Percentiles rank a stretch among this genome's conserved stretches.
Evolutionary conservation across 2,888 invertebrate genomes (phyloP).

Genomic region (Metacarcinus magister): DNA sequence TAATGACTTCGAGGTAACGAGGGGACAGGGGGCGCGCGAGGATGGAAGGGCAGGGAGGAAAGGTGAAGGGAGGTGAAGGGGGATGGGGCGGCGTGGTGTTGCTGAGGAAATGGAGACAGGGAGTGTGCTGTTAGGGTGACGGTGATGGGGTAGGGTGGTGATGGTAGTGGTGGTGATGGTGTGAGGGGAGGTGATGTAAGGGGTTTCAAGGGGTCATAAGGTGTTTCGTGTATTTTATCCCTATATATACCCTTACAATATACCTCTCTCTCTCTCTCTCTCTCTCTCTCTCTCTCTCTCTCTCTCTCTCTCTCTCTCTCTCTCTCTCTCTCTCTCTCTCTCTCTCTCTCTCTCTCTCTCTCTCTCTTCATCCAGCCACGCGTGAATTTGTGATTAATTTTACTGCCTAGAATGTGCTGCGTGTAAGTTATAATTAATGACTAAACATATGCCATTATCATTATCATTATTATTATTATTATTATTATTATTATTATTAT

Average conservation of each 20-base stretch:
- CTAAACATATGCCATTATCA: too few species aligned
- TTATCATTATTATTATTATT: too few species aligned
- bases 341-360: not conserved
- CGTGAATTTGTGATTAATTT: not conserved
- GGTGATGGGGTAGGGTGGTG: not conserved
- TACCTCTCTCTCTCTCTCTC: too few species aligned
- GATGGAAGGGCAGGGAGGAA: not conserved
- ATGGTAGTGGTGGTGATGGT: not conserved
- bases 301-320: not conserved
- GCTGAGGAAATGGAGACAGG: not conserved
- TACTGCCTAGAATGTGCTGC: too few species aligned
- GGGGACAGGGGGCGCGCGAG: not conserved
- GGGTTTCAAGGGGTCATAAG: too few species aligned
- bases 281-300: too few species aligned
- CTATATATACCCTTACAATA: too few species aligned
- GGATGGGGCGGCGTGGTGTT: not conserved
- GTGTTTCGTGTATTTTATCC: too few species aligned
- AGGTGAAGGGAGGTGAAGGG: not conserved
- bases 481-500: too few species aligned
- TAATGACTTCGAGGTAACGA: conserved; percentile 35
- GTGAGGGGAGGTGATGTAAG: not conserved
- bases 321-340: not conserved
- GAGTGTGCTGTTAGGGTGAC: not conserved
- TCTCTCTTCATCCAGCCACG: not conserved
- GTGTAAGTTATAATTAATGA: too few species aligned